phyloP scores from a whole-genome alignment of 2,797 vertebrate species.

The Morelia viridis region DNA sequence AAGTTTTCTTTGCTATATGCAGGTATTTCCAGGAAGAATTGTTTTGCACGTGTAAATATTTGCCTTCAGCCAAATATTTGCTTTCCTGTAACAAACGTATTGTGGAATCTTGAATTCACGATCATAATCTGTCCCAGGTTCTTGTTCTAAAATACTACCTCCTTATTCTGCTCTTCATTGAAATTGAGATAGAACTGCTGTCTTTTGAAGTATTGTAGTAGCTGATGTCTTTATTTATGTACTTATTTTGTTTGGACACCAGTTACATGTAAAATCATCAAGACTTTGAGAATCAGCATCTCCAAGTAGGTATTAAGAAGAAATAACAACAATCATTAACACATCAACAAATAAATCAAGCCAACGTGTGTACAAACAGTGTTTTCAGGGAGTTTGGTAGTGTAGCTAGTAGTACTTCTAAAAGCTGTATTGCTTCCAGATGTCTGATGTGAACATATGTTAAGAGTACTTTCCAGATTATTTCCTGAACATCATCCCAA shows the following conservation, averaged over 20 bases:
- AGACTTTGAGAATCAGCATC: background rate
- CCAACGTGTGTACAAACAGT: background rate
- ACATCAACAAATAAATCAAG: background rate
- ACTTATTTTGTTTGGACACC: background rate
- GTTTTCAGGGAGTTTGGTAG: background rate
- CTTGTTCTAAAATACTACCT: background rate
- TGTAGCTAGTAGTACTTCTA: background rate
- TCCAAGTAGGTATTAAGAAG: background rate
- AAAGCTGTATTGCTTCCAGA: background rate
- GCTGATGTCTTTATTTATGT: background rate
- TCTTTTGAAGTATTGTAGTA: background rate
- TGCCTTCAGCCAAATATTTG: background rate
- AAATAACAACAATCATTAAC: background rate
- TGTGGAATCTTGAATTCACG: background rate
- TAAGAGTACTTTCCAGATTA: constrained; percentile 1
- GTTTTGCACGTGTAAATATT: background rate
- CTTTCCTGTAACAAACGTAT: background rate
- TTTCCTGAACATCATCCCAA: background rate
- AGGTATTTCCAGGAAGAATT: background rate
- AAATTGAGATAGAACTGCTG: background rate
- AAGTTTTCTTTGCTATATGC: background rate
- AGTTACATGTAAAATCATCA: background rate
- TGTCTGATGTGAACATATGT: background rate
- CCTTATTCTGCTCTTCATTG: background rate
- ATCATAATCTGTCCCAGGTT: background rate